These are phyloP conservation scores for Oxyruncus cristatus DNA, from an alignment of 2,113 vertebrate species.

Conservation along the genomic window DNA sequence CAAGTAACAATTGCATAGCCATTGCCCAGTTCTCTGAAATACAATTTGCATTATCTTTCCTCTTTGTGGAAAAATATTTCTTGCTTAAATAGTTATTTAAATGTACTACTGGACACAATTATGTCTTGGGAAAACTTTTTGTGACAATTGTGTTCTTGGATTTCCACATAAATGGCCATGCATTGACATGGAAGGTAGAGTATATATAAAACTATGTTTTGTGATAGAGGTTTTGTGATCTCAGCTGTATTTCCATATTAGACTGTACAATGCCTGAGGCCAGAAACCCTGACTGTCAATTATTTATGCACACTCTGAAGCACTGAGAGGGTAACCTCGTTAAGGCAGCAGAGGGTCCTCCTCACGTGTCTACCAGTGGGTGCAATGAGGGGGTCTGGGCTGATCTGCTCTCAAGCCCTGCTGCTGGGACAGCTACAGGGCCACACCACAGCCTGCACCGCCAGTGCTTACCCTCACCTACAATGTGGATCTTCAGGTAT, in stretches of 20 bases:
- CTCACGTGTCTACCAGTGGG: fast-evolving
- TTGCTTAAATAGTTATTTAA: neutral
- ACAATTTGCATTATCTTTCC: neutral
- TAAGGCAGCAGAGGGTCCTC: neutral
- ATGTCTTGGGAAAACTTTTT: neutral
- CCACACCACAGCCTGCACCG: neutral
- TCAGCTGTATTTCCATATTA: neutral
- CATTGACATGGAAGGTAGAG: neutral
- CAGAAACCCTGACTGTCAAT: neutral
- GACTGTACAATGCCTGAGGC: neutral
- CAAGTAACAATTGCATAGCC: neutral
- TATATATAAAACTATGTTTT: neutral
- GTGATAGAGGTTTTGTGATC: neutral
- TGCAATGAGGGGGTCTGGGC: neutral
- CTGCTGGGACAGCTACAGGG: neutral
- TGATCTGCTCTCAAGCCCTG: neutral
- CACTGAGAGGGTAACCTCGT: neutral
- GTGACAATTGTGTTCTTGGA: neutral
- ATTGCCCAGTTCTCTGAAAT: neutral
- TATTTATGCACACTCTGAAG: neutral
- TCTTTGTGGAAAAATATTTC: neutral
- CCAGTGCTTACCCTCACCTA: fast-evolving
- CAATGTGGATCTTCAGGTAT: fast-evolving
- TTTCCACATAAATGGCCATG: neutral
- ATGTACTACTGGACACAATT: neutral